A percentile compares a stretch with the other conserved stretches of the same genome.
These are phyloP conservation scores for Tautogolabrus adspersus DNA, from an alignment of 2,113 vertebrate species.

Conservation along the genomic window DNA sequence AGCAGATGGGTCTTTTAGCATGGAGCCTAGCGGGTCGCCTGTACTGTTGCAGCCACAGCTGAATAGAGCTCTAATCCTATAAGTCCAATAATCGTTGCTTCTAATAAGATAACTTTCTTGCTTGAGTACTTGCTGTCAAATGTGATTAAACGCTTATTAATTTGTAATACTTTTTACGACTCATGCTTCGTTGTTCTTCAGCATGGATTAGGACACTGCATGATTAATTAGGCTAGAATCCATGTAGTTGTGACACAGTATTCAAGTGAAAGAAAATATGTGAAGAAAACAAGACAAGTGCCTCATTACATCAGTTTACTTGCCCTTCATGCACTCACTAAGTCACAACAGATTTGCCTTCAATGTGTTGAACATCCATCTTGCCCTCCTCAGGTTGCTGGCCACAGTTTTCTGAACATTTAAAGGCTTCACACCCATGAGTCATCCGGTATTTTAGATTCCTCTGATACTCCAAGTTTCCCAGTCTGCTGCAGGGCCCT, in stretches of 20 bases:
- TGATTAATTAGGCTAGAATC: constrained; percentile 34
- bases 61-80: constrained; percentile 34
- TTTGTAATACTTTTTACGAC: constrained; percentile 30
- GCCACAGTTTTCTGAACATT: constrained; percentile 34
- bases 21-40: constrained; percentile 21
- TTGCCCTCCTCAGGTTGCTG: constrained; percentile 2
- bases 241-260: neutral
- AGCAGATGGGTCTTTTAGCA: constrained; percentile 72
- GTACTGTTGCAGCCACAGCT: constrained; percentile 30
- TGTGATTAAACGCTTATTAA: constrained; percentile 50
- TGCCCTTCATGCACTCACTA: neutral
- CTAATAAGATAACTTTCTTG: constrained; percentile 43
- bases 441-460: constrained; percentile 38
- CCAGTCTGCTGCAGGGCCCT: constrained; percentile 8
- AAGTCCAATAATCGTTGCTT: constrained; percentile 36
- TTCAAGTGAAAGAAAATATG: constrained; percentile 4
- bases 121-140: constrained; percentile 38
- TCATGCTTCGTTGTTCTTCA: constrained; percentile 6
- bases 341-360: neutral
- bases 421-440: constrained; percentile 10
- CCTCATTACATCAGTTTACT: constrained; percentile 7
- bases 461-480: constrained; percentile 20
- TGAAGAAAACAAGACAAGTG: neutral
- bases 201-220: constrained; percentile 31
- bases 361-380: neutral